Evolutionary conservation across 1,140 invertebrate species (phyloP).

Genomic region (Drosophila azteca): DNA sequence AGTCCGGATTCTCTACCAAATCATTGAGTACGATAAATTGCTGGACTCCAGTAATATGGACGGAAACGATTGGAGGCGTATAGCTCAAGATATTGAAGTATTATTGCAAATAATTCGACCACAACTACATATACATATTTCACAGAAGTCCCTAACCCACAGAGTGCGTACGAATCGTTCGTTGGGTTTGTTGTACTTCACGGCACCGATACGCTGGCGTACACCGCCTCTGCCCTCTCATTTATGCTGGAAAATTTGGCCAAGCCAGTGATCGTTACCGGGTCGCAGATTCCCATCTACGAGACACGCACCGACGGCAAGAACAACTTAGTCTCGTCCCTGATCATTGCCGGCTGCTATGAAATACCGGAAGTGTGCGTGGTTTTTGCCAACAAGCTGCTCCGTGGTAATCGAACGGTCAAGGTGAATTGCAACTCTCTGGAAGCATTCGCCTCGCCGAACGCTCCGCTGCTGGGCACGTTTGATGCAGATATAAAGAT

Average conservation of each 20-base stretch:
- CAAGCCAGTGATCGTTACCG: conserved; percentile 97
- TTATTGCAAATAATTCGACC: conserved; percentile 27
- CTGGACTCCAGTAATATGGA: conserved; percentile 97
- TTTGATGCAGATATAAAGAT: conserved; percentile 92
- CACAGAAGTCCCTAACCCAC: conserved; percentile 85
- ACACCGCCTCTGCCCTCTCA: conserved; percentile 96
- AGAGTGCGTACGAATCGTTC: conserved; percentile 88
- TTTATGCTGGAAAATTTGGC: conserved; percentile 98
- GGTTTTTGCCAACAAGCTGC: conserved; percentile 94
- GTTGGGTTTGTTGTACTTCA: conserved; percentile 98
- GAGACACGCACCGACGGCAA: conserved; percentile 95
- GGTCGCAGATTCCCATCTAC: conserved; percentile 95
- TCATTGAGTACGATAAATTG: conserved; percentile 94
- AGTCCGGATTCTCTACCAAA: conserved; percentile 89
- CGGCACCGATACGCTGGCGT: conserved; percentile 98
- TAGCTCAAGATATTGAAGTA: conserved; percentile 95
- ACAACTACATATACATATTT: conserved; percentile 52
- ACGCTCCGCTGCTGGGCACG: conserved; percentile 91
- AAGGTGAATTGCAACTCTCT: conserved; percentile 93
- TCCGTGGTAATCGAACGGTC: conserved; percentile 94
- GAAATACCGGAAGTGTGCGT: conserved; percentile 97
- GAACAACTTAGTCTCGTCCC: conserved; percentile 95
- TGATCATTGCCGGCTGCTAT: conserved; percentile 95
- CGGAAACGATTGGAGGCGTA: conserved; percentile 94
- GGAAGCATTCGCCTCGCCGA: conserved; percentile 96